Conservation (phyloP, 2,113 vertebrate species). For the Onychorhynchus coronatus region DNA sequence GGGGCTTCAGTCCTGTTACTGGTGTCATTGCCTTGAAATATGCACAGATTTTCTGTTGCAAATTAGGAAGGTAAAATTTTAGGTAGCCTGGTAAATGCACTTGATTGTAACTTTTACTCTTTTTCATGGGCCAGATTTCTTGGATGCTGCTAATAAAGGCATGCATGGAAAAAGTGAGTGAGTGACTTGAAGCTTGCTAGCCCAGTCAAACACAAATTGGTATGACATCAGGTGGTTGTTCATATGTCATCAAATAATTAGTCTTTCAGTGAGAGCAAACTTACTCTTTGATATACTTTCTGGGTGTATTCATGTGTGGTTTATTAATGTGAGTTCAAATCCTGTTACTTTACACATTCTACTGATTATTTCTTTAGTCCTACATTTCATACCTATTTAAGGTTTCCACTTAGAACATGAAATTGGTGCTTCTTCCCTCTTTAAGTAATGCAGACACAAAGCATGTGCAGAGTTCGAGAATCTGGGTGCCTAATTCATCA, state of each 20-base stretch:
- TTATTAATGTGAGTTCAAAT: neutral
- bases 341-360: neutral
- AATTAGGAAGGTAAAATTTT: neutral
- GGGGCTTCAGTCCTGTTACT: neutral
- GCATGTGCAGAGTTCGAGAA: neutral
- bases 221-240: neutral
- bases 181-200: neutral
- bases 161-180: neutral
- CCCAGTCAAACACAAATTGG: neutral
- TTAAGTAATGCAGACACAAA: neutral
- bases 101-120: neutral
- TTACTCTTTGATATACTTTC: neutral
- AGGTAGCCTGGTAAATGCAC: neutral
- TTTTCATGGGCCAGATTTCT: neutral
- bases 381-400: neutral
- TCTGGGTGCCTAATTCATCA: neutral
- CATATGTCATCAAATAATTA: neutral
- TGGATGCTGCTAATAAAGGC: neutral
- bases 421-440: neutral
- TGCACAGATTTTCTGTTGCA: neutral
- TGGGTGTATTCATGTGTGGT: fast-evolving
- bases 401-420: neutral
- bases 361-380: neutral
- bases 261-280: neutral
- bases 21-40: neutral